These are phyloP conservation scores for Apotomis betuletana DNA, from an alignment of 2,888 invertebrate genomes.

Conservation along the genomic window DNA sequence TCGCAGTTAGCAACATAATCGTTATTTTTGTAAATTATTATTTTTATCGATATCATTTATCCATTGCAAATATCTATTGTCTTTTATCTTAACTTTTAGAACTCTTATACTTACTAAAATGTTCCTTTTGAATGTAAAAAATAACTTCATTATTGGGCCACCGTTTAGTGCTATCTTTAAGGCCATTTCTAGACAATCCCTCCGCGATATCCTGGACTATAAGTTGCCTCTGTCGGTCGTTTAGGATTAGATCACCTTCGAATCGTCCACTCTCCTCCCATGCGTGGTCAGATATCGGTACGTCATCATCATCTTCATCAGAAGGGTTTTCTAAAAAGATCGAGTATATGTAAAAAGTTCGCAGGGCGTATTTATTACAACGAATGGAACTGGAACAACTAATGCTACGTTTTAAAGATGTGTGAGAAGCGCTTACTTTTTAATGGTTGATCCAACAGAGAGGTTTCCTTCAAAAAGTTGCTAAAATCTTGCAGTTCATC, in stretches of 20 bases:
- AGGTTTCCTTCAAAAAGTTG: slow-evolving; percentile 70
- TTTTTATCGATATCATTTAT: too few species aligned
- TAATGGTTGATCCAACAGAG: slow-evolving; percentile 71
- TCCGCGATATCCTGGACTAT: slow-evolving; percentile 74
- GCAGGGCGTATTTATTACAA: background rate
- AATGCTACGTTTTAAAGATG: background rate
- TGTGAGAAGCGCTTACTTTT: slow-evolving; percentile 67
- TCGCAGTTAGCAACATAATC: too few species aligned
- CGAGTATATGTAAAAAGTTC: background rate
- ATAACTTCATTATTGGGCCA: slow-evolving; percentile 79
- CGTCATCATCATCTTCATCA: slow-evolving; percentile 66
- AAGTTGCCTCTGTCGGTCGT: slow-evolving; percentile 72
- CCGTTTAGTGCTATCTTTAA: slow-evolving; percentile 72
- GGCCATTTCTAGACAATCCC: slow-evolving; percentile 74
- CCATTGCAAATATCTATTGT: too few species aligned
- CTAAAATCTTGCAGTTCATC: slow-evolving; percentile 75
- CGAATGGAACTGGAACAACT: background rate
- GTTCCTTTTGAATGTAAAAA: slow-evolving; percentile 74
- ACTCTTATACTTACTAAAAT: slow-evolving; percentile 68
- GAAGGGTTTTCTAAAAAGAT: slow-evolving; percentile 50
- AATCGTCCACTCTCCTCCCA: slow-evolving; percentile 82
- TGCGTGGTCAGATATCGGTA: slow-evolving; percentile 67
- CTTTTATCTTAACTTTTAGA: too few species aligned
- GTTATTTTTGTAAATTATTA: too few species aligned
- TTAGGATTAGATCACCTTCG: slow-evolving; percentile 80